Evolutionary conservation across 2,113 vertebrate species (phyloP).

Genomic region (Pundamilia nyererei): DNA sequence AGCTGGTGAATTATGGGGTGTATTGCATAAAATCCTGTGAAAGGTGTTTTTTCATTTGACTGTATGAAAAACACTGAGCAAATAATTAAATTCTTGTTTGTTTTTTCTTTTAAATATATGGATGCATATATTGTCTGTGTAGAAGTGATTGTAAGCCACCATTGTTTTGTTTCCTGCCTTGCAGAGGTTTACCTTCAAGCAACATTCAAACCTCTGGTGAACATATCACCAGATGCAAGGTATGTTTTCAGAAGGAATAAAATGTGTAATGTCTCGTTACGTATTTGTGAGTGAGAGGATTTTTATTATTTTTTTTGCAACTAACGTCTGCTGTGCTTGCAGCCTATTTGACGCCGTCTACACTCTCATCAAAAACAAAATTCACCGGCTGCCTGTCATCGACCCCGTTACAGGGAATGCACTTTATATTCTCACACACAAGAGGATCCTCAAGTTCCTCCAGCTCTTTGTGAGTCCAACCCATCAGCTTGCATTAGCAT

Average conservation of each 20-base stretch:
- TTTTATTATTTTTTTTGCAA: not conserved
- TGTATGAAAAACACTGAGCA: not conserved
- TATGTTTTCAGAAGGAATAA: slow-evolving; percentile 44
- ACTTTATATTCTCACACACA: slow-evolving; percentile 99
- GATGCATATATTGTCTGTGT: not conserved
- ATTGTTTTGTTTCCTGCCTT: slow-evolving; percentile 8
- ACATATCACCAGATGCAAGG: slow-evolving; percentile 97
- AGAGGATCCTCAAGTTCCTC: slow-evolving; percentile 99
- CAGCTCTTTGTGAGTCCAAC: slow-evolving; percentile 96
- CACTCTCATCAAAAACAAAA: slow-evolving; percentile 99
- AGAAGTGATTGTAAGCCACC: not conserved
- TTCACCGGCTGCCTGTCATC: slow-evolving; percentile 98
- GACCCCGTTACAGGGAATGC: slow-evolving; percentile 96
- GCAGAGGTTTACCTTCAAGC: slow-evolving; percentile 99
- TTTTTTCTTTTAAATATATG: not conserved
- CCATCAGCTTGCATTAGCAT: not conserved
- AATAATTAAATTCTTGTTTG: not conserved
- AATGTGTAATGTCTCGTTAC: not conserved
- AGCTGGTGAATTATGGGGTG: not conserved
- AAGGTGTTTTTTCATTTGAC: not conserved
- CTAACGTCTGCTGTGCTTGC: slow-evolving; percentile 19
- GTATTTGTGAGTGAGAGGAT: not conserved
- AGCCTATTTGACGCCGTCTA: slow-evolving; percentile 96
- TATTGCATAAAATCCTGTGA: not conserved
- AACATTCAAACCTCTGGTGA: slow-evolving; percentile 98